Base-by-base conservation (phyloP, 2,888 invertebrate species). In the Caenorhabditis plicata region DNA sequence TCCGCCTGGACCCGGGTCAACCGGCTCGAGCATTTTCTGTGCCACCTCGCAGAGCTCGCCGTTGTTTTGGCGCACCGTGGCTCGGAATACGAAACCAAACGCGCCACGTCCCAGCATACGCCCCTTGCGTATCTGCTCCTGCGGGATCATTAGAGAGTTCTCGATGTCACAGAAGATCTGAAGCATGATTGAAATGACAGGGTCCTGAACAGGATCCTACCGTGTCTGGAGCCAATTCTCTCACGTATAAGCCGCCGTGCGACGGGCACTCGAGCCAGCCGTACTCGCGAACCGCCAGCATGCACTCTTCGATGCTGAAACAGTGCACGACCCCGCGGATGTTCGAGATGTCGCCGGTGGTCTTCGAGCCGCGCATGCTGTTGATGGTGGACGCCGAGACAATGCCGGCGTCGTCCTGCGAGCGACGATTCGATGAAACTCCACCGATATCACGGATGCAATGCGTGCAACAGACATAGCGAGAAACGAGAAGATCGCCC, bases 261-360 rank as follows among this genome's bases (percentile, higher is more conserved):
- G 85, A 84, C 0, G 90, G 90, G 78, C 95, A 95, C 44, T 86
- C 85, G 33, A 92, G 86, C 66, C 86, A 64, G 5, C 58, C 57
- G 29, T 57, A 63, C 32, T 66, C 68, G 19, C 65, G 38, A 17
- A 56, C 64, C 9, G 72, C 64, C 31, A 77, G 41, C 68, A 96
- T 92, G 83, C 95, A 95, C 82, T 94, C 91, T 83, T 98, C 96
- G 22, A 95, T 90, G 84, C 91, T 90, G 90, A 93, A 93, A 38
- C 61, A 67, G 20, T 69, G 57, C 29, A 64, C 48, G 19, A 64
- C 56, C 4, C 58, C 64, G 11, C 33, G 56, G 17, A 54, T 42
- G 11, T 32, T 48, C 9, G 50, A 48, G 15, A 65, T 50, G 40
- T 66, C 63, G 9, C 56, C 70, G 4, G 54, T 49, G 1, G 64